Percentiles rank a stretch among this genome's conserved stretches.
Evolutionary conservation across 2,888 invertebrate genomes (phyloP).

Genomic region (Lathronympha strigana): DNA sequence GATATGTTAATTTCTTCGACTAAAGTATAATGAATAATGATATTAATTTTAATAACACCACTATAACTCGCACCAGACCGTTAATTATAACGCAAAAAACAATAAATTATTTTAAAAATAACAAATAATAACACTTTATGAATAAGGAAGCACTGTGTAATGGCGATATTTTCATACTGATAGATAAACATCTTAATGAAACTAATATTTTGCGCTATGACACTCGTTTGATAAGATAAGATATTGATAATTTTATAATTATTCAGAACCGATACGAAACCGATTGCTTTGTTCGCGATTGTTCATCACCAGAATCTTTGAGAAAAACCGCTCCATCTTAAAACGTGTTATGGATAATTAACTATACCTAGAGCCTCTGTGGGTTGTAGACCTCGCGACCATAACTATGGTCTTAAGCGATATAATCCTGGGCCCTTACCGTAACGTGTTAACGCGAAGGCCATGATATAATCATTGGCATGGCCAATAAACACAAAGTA

Average conservation of each 20-base stretch:
- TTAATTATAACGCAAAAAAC: not conserved
- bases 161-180: constrained; percentile 36
- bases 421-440: no score
- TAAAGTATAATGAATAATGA: not conserved
- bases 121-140: not conserved
- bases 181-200: constrained; percentile 38
- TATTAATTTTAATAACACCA: not conserved
- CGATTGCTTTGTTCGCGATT: constrained; percentile 24
- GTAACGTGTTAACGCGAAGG: no score
- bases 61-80: not conserved
- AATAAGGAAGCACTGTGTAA: constrained; percentile 25
- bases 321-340: no score
- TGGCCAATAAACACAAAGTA: no score
- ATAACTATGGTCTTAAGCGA: no score
- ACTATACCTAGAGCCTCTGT: no score
- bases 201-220: constrained; percentile 35
- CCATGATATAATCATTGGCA: no score
- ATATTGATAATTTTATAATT: constrained; percentile 37
- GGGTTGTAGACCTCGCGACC: no score
- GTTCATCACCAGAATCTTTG: no score
- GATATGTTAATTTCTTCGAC: no score
- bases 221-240: constrained; percentile 35
- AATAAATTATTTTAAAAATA: not conserved
- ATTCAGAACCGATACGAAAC: constrained; percentile 32
- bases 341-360: no score